Conservation (phyloP, 2,888 invertebrate species). For the Noctua janthina region DNA sequence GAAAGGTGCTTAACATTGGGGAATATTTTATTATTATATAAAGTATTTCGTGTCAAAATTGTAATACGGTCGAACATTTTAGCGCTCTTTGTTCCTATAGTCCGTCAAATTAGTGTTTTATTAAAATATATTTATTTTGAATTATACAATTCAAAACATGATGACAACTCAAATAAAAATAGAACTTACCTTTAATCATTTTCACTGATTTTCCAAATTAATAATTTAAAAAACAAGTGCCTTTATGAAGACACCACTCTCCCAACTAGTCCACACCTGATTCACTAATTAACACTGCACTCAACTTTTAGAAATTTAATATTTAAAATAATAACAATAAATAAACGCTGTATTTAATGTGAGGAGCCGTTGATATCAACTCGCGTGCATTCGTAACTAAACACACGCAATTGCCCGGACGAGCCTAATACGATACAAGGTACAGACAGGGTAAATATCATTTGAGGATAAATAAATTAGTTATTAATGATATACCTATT, state of each 20-base stretch:
- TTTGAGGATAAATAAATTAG: slow-evolving; percentile 55
- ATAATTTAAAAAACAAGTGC: neutral
- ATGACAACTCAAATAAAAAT: neutral
- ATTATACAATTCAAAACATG: neutral
- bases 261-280: slow-evolving; percentile 1
- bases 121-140: neutral
- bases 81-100: neutral
- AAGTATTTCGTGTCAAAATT: neutral
- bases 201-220: slow-evolving; percentile 33
- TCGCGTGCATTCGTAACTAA: slow-evolving; percentile 67
- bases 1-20: neutral
- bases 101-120: neutral
- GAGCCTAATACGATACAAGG: slow-evolving; percentile 48
- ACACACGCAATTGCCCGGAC: slow-evolving; percentile 37
- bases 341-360: slow-evolving; percentile 33
- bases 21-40: neutral
- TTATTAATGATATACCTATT: slow-evolving; percentile 13
- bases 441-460: slow-evolving; percentile 68
- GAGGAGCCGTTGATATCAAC: slow-evolving; percentile 61
- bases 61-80: slow-evolving; percentile 7
- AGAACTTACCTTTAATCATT: slow-evolving; percentile 76
- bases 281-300: slow-evolving; percentile 7
- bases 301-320: neutral
- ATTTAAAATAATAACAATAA: slow-evolving; percentile 18
- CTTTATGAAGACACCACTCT: neutral